Evolutionary conservation across 2,113 vertebrate species (phyloP).

Genomic region (Spilogale gracilis): DNA sequence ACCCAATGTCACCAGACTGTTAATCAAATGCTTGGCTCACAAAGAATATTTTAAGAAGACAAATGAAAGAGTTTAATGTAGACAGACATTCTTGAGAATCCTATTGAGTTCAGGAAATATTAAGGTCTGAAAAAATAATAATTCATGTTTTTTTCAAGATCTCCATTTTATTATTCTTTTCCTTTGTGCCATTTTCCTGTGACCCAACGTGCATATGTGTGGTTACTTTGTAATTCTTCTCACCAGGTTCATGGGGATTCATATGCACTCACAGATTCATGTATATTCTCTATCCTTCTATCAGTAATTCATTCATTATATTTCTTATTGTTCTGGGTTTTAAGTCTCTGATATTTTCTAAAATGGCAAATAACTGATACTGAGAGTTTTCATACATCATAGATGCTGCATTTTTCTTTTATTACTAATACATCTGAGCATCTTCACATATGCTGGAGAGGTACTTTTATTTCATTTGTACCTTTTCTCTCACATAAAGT

Average conservation of each 20-base stretch:
- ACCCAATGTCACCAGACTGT: background rate
- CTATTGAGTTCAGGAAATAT: background rate
- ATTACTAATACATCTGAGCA: background rate
- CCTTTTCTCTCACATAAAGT: background rate
- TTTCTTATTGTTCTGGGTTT: background rate
- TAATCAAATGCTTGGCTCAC: background rate
- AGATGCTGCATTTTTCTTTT: background rate
- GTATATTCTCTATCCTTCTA: background rate
- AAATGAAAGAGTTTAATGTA: background rate
- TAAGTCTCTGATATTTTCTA: background rate
- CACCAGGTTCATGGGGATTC: background rate
- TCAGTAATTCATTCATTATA: background rate
- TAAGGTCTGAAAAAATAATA: background rate
- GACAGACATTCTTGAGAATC: background rate
- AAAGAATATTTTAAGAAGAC: background rate
- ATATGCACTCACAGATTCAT: background rate
- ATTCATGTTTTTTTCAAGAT: background rate
- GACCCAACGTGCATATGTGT: background rate
- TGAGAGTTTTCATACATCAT: background rate
- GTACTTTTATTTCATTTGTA: background rate
- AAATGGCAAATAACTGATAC: background rate
- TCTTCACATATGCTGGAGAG: background rate
- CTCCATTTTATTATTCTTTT: background rate
- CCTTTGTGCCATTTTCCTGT: background rate
- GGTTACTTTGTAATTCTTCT: background rate